Evolutionary conservation across 2,888 invertebrate genomes (phyloP).

Genomic region (Cerceris rybyensis): DNA sequence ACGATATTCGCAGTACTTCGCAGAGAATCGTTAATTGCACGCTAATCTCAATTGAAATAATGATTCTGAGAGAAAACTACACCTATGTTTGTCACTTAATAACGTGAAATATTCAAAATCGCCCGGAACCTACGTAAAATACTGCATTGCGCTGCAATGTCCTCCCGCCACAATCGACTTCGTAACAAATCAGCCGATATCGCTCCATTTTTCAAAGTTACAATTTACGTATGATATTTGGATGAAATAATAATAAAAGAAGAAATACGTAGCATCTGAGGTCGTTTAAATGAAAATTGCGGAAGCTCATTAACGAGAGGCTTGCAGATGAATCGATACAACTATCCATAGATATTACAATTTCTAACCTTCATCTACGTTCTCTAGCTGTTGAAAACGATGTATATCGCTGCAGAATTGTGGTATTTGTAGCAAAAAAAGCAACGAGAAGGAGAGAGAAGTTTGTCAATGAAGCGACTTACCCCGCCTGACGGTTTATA

Average conservation of each 20-base stretch:
- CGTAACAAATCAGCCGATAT: not conserved
- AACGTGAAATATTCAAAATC: not conserved
- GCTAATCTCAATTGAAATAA: not conserved
- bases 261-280: too few species aligned
- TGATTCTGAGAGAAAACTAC: not conserved
- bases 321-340: too few species aligned
- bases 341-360: not conserved
- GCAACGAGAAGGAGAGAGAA: not conserved
- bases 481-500: conserved; percentile 38
- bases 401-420: too few species aligned
- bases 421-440: too few species aligned
- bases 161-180: not conserved
- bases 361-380: conserved; percentile 31
- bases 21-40: not conserved
- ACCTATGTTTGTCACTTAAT: too few species aligned
- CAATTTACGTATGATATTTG: too few species aligned
- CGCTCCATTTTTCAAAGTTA: not conserved
- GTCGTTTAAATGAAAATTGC: too few species aligned
- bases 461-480: conserved; percentile 16
- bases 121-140: not conserved
- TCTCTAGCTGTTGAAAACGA: not conserved
- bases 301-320: too few species aligned
- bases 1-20: not conserved
- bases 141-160: conserved; percentile 54
- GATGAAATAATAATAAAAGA: not conserved